Evolutionary conservation across 2,888 invertebrate species (phyloP).

Genomic region (Agrochola lychnidis): DNA sequence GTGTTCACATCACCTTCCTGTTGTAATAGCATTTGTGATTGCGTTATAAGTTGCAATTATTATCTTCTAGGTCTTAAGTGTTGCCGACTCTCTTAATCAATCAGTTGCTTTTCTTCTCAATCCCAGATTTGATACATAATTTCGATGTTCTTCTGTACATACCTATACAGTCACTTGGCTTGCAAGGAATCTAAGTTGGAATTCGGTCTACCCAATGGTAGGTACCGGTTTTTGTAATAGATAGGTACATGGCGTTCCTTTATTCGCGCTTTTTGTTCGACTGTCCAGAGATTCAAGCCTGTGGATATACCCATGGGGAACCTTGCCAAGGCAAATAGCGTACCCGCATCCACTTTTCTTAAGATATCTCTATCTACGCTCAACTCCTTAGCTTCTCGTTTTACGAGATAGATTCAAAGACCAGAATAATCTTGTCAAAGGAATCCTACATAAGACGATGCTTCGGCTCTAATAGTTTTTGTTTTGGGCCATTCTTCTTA

Average conservation of each 20-base stretch:
- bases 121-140: slow-evolving; percentile 1
- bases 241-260: slow-evolving; percentile 12
- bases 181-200: background rate
- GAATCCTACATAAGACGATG: background rate
- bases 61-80: background rate
- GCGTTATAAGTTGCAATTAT: slow-evolving; percentile 31
- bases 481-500: background rate
- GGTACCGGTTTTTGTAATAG: slow-evolving; percentile 31
- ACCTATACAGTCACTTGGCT: background rate
- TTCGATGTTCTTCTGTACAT: background rate
- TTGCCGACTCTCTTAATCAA: background rate
- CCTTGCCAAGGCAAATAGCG: background rate
- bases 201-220: slow-evolving; percentile 15
- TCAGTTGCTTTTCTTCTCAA: slow-evolving; percentile 8
- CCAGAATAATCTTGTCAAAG: background rate
- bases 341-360: background rate
- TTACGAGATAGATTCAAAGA: background rate
- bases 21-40: slow-evolving; percentile 47
- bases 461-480: background rate
- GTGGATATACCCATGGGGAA: background rate
- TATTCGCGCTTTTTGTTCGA: slow-evolving; percentile 12
- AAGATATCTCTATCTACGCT: background rate
- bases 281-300: background rate
- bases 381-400: background rate
- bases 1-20: slow-evolving; percentile 69